Evolutionary conservation across 1,140 invertebrate species (phyloP), one percentile per base, ranked within the genome.

Genomic region (Drosophila parvula): DNA sequence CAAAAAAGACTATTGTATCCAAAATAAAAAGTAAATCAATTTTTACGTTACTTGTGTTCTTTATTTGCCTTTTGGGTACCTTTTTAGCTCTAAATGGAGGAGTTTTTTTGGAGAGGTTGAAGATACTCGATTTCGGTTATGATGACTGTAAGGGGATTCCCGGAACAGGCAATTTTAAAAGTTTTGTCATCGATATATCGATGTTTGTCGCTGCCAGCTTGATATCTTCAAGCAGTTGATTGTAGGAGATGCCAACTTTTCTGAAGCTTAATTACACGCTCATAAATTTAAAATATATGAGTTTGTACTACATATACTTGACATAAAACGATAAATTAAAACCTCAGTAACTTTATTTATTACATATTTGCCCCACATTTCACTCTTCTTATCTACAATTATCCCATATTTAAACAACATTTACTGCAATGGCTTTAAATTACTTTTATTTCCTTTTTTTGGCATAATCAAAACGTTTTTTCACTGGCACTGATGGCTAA

Each of bases 1-100:
- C 75, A 59, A 81, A 22, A 78, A 78, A 74, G 64, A 82, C 71
- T 83, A 84, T 64, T 12, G 28, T 70, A 71, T n/a, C 64, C 41
- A 50, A 69, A 71, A 78, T 76, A 79, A 48, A 81, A 55, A 63
- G 14, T 64, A 60, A 60, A 34, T 69, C 43, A 34, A 69, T 69
- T 45, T 70, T 48, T 0, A n/a, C 22, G 1, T 8, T 18, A 6
- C 0, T 4, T 27, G 36, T 27, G 11, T 27, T n/a, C 10, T 16
- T n/a, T 38, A 9, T 7, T 4, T 11, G 22, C 22, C 22, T 28
- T 18, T 6, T 5, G 30, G 4, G 10, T 0, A 12, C 5, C 11
- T 36, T 5, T 12, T 11, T 5, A 5, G 10, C 12, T 12, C 5
- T 12, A 36, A 36, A 0, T 36, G 11, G 5, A 36, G 4, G 22